Percentiles rank a stretch among this genome's conserved stretches.
phyloP scores from a whole-genome alignment of 2,113 vertebrate genomes.

The Nematolebias whitei region DNA sequence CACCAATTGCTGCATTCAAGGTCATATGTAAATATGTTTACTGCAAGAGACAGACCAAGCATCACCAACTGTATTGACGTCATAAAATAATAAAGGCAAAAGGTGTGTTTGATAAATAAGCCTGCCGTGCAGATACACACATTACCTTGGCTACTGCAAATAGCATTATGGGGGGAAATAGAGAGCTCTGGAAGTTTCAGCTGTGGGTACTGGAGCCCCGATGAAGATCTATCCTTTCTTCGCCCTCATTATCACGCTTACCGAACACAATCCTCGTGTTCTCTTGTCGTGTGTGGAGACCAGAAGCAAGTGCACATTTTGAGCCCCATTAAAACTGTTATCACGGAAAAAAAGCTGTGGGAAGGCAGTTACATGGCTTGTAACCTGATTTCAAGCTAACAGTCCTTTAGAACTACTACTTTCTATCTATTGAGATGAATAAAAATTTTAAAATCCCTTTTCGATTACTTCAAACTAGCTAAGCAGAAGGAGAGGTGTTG shows the following conservation, averaged over 20 bases:
- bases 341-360: conserved; percentile 4
- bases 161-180: not conserved
- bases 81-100: conserved; percentile 43
- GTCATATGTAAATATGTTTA: conserved; percentile 77
- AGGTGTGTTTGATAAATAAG: conserved; percentile 63
- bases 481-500: conserved; percentile 52
- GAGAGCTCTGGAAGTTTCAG: conserved; percentile 19
- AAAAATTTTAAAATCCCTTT: conserved; percentile 19
- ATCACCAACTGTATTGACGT: conserved; percentile 52
- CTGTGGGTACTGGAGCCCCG: not conserved
- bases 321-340: conserved; percentile 37
- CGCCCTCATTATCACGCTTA: conserved; percentile 33
- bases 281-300: conserved; percentile 13
- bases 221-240: conserved; percentile 17
- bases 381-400: conserved; percentile 28
- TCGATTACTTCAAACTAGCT: conserved; percentile 46
- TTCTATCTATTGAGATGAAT: conserved; percentile 15
- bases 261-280: conserved; percentile 4
- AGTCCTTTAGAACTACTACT: conserved; percentile 42
- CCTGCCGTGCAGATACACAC: conserved; percentile 1
- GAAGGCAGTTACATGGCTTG: conserved; percentile 18
- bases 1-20: conserved; percentile 66
- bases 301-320: conserved; percentile 12
- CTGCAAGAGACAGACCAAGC: conserved; percentile 45
- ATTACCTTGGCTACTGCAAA: conserved; percentile 17